These are phyloP conservation scores for Ahaetulla prasina DNA, from an alignment of 2,113 vertebrate species.

Conservation along the genomic window DNA sequence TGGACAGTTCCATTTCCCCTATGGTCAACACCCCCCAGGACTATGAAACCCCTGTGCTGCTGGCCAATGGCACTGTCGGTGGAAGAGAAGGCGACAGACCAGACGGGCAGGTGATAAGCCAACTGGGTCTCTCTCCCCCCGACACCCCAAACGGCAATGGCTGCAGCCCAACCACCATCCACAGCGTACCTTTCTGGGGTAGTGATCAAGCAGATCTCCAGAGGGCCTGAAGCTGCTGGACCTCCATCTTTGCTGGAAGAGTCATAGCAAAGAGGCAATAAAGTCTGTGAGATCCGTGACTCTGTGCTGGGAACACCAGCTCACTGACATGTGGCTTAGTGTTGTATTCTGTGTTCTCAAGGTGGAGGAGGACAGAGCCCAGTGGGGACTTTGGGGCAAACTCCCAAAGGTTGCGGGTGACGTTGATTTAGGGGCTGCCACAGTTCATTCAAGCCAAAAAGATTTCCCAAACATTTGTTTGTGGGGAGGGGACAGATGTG, in stretches of 20 bases:
- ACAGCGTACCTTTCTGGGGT: background rate
- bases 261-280: background rate
- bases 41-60: constrained; percentile 5
- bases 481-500: background rate
- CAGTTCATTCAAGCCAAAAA: background rate
- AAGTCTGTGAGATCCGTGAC: background rate
- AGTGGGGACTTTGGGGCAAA: background rate
- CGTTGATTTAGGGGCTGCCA: background rate
- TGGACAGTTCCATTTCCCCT: background rate
- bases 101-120: background rate
- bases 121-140: constrained; percentile 5
- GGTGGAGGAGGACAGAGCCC: background rate
- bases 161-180: background rate
- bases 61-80: constrained; percentile 51
- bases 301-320: background rate
- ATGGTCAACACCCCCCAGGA: constrained; percentile 41
- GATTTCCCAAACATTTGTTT: background rate
- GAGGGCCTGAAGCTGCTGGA: constrained; percentile 15
- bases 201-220: background rate
- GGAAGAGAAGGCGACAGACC: background rate
- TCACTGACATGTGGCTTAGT: background rate
- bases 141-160: accelerated
- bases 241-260: background rate
- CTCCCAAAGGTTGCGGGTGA: background rate
- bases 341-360: background rate